Conservation (phyloP, 2,113 vertebrate species). For the Rafetus swinhoei region DNA sequence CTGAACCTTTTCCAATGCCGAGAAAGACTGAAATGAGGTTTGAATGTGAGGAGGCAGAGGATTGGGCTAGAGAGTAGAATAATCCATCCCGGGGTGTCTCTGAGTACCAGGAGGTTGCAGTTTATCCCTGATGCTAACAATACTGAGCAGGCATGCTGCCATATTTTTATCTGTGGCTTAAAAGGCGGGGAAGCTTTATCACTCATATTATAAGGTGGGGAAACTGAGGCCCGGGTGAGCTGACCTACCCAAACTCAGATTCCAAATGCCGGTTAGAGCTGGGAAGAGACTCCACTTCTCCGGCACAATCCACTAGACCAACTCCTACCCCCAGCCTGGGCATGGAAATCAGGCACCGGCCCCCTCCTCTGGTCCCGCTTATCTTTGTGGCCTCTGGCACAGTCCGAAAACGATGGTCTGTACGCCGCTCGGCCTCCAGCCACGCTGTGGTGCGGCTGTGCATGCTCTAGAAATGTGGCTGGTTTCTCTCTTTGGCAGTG, state of each 20-base stretch:
- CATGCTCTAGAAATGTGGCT: constrained; percentile 28
- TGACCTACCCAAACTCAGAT: not conserved
- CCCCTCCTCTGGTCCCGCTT: not conserved
- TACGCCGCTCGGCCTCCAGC: not conserved
- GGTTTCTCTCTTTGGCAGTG: fast-evolving
- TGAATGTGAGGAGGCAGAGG: not conserved
- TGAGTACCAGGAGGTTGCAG: not conserved
- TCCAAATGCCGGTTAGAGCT: not conserved
- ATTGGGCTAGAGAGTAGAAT: not conserved
- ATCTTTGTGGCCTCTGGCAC: not conserved
- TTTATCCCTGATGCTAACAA: fast-evolving
- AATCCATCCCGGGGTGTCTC: fast-evolving
- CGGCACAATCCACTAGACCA: fast-evolving
- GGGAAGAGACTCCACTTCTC: not conserved
- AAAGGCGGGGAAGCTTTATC: not conserved
- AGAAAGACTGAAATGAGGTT: not conserved
- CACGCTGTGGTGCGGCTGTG: not conserved
- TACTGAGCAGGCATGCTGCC: not conserved
- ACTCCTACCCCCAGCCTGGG: not conserved
- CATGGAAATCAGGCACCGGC: not conserved
- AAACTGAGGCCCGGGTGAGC: not conserved
- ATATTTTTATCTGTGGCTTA: not conserved
- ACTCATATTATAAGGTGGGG: not conserved
- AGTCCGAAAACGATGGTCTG: not conserved
- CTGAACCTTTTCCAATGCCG: not conserved